Percentiles rank a stretch among this genome's conserved stretches.
These are phyloP conservation scores for Hydropotes inermis DNA, from an alignment of 2,113 vertebrate species.

Conservation along the genomic window DNA sequence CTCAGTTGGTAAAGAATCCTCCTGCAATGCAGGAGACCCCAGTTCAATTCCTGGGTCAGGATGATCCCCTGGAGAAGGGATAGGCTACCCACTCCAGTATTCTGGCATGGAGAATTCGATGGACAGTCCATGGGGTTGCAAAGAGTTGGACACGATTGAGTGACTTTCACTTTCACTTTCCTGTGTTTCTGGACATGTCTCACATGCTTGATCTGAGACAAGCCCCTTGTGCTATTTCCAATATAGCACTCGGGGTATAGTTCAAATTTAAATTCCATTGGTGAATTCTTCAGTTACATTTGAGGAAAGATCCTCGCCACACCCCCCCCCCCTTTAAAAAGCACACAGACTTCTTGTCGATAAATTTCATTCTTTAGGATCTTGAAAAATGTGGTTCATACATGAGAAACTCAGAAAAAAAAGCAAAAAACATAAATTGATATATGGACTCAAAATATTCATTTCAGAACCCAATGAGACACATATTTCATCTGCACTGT, in stretches of 20 bases:
- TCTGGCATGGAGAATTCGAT: no score
- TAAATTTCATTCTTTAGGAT: constrained; percentile 40
- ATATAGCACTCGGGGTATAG: constrained; percentile 1
- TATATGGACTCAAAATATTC: constrained; percentile 62
- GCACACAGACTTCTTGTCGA: neutral
- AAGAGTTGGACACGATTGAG: no score
- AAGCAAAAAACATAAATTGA: constrained; percentile 60
- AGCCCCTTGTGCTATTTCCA: neutral
- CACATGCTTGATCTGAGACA: neutral
- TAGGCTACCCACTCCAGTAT: no score
- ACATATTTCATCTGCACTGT: constrained; percentile 73
- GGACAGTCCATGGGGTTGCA: no score
- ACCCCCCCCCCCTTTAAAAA: neutral
- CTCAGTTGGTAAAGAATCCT: no score
- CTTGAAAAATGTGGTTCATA: constrained; percentile 64
- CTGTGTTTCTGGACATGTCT: neutral
- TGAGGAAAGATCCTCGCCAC: neutral
- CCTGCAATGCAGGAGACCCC: no score
- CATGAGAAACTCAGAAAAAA: constrained; percentile 54
- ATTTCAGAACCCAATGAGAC: constrained; percentile 61
- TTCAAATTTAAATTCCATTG: constrained; percentile 66
- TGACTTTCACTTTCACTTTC: no score
- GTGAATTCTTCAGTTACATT: constrained; percentile 59
- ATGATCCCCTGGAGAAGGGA: no score
- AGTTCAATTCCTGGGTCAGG: no score